These are phyloP conservation scores for Trachemys scripta DNA, from an alignment of 2,113 vertebrate species.

Conservation along the genomic window DNA sequence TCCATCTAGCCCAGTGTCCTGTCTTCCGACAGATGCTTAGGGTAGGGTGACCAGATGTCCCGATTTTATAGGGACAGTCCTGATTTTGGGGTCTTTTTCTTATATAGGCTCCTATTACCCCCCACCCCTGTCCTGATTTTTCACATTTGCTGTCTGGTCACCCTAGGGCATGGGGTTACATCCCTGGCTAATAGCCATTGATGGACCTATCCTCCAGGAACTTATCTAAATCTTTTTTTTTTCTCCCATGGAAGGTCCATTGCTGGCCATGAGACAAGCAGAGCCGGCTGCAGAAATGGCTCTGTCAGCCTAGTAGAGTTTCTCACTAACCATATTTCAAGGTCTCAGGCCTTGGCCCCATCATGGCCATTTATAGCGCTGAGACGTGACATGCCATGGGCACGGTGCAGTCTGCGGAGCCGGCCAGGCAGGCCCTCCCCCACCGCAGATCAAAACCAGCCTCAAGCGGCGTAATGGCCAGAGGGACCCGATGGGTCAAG, in stretches of 20 bases:
- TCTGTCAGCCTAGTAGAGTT: rapidly evolving
- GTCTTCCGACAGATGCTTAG: neutral
- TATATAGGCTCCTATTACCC: too few species aligned
- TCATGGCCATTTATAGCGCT: neutral
- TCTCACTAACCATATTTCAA: rapidly evolving
- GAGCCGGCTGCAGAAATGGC: neutral
- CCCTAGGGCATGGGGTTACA: neutral
- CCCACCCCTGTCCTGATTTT: too few species aligned
- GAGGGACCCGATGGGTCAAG: rapidly evolving
- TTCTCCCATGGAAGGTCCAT: neutral
- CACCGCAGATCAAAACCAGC: neutral
- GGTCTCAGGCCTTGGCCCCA: neutral
- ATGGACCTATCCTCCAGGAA: neutral
- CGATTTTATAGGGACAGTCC: too few species aligned
- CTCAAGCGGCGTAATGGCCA: neutral
- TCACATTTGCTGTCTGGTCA: too few species aligned
- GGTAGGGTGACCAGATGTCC: too few species aligned
- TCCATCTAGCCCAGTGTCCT: neutral
- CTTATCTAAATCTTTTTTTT: neutral
- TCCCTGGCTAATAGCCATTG: neutral
- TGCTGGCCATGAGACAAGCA: neutral
- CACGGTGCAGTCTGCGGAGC: neutral
- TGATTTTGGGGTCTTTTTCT: too few species aligned
- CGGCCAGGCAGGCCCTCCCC: neutral
- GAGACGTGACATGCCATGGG: too few species aligned